Evolutionary conservation across 2,113 vertebrate genomes (phyloP), one percentile per base, ranked within the genome.

Genomic region (Meleagris gallopavo): DNA sequence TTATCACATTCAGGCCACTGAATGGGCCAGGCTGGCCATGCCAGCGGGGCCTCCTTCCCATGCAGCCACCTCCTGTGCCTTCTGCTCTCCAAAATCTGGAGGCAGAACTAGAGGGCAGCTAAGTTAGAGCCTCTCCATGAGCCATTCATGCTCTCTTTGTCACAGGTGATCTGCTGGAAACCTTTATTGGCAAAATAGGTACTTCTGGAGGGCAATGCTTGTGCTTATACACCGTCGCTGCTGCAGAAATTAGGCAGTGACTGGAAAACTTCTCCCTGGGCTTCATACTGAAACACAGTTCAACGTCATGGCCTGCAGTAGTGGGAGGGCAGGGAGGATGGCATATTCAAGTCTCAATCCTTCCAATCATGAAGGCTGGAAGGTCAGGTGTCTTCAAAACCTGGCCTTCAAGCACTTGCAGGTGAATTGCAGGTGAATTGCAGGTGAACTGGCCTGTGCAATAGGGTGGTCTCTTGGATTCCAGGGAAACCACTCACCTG

Each of bases 1-100:
- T 99, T 99, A 99, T 98, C 97, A 98, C 98, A 99, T 98, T 99
- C 98, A 98, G 97, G 97, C 97, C 94, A 97, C 98, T 99, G 99
- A 99, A 98, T 98, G 98, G 98, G 98, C 98, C 97, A 97, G 98
- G 98, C 98, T 93, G 95, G 97, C 97, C 86, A 54, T 92, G 97
- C 97, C 97, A 98, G 98, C 85, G 50, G 97, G 98, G 98, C 98
- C 97, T 98, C 70, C 82, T 92, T 65, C 66, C 29, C 0, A 66
- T 11, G 8, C 76, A 76, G 61, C 55, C 1, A 1, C 66, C 83
- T 88, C 70, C 88, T 45, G 83, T 0, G 1, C 85, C 75, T 82
- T 83, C 83, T 76, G 50, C 43, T 83, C 41, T 69, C 70, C 62
- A 11, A 82, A 97, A 96, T 95, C 13, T 9, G 17, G 72, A 73